Conservation (phyloP, 2,888 invertebrate species). For the Drosophila bunnanda region DNA sequence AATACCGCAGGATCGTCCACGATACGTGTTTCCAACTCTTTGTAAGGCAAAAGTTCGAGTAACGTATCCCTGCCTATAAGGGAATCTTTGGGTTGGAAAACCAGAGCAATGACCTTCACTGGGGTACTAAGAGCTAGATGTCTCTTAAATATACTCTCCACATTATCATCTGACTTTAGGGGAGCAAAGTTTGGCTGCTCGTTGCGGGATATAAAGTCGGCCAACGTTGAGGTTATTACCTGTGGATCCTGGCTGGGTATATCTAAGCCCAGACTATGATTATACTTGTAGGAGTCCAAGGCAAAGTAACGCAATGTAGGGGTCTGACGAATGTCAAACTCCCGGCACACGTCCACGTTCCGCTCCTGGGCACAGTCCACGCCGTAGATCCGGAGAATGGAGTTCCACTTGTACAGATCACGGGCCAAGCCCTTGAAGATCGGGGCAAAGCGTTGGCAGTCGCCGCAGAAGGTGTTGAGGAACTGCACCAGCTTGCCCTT, state of each 20-base stretch:
- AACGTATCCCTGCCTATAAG: slow-evolving; percentile 57
- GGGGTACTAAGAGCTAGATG: not conserved
- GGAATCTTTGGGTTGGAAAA: slow-evolving; percentile 49
- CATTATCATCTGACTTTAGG: not conserved
- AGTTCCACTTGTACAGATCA: slow-evolving; percentile 29
- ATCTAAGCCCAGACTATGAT: slow-evolving; percentile 7
- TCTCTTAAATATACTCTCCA: not conserved
- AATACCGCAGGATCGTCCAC: slow-evolving; percentile 15
- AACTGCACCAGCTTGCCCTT: slow-evolving; percentile 33
- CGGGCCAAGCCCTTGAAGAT: slow-evolving; percentile 28
- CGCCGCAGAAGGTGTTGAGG: slow-evolving; percentile 29
- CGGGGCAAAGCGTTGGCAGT: slow-evolving; percentile 30
- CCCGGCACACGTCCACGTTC: slow-evolving; percentile 22
- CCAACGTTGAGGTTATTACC: slow-evolving; percentile 4
- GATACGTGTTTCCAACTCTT: slow-evolving; percentile 48
- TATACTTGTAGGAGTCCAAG: not conserved
- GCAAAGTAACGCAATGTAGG: slow-evolving; percentile 25
- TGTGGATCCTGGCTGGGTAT: slow-evolving; percentile 19
- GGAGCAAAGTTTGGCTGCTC: slow-evolving; percentile 7
- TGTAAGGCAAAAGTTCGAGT: slow-evolving; percentile 44
- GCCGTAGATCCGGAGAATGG: slow-evolving; percentile 15
- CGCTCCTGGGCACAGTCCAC: slow-evolving; percentile 33
- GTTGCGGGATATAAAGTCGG: slow-evolving; percentile 10
- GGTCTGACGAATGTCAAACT: slow-evolving; percentile 25
- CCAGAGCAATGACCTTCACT: slow-evolving; percentile 29